A percentile compares a stretch with the other conserved stretches of the same genome.
Evolutionary conservation across 2,113 vertebrate genomes (phyloP).

Genomic region (Hyaena hyaena): DNA sequence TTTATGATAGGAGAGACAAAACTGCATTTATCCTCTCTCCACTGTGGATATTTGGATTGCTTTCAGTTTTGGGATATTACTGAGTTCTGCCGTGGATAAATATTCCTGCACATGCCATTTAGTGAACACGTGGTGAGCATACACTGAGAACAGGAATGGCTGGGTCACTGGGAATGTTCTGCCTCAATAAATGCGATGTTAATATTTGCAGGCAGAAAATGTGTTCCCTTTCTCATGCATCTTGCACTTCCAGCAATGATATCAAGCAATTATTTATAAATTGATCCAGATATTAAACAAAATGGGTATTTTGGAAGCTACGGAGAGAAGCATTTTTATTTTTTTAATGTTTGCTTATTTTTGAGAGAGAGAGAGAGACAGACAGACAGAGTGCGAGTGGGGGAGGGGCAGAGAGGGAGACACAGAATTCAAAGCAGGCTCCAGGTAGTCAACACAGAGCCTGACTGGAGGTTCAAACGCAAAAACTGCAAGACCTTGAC

Average conservation of each 20-base stretch:
- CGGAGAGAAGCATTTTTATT: not conserved
- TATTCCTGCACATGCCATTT: not conserved
- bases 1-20: not conserved
- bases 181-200: not conserved
- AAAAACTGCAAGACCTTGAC: no score
- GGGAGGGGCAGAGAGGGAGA: no score
- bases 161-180: no score
- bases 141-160: rapidly evolving
- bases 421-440: no score
- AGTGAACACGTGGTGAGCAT: rapidly evolving
- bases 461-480: no score
- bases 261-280: not conserved
- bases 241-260: not conserved
- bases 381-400: no score
- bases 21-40: not conserved
- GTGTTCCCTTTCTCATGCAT: not conserved
- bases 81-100: not conserved
- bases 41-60: not conserved
- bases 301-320: not conserved
- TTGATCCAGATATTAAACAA: not conserved
- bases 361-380: no score
- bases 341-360: no score
- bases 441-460: no score
- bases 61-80: not conserved
- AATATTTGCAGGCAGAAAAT: not conserved